These are phyloP conservation scores for Thamnophis elegans DNA, from an alignment of 2,797 vertebrate genomes.

Conservation along the genomic window DNA sequence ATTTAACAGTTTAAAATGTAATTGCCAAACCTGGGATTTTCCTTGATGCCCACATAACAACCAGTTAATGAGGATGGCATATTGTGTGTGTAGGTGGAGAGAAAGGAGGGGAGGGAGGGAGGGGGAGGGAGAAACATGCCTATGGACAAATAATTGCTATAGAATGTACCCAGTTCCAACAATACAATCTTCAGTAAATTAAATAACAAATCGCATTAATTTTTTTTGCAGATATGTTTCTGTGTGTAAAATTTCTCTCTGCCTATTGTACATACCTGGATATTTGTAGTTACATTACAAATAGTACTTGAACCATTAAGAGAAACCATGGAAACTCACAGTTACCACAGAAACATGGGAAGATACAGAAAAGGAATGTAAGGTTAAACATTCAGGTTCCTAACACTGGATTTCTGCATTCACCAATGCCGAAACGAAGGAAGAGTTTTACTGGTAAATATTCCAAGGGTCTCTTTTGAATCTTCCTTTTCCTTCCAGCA, in stretches of 20 bases:
- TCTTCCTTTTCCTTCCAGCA: neutral
- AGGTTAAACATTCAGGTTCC: slow-evolving; percentile 28
- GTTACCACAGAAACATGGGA: slow-evolving; percentile 65
- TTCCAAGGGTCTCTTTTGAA: neutral
- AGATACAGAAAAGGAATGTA: slow-evolving; percentile 18
- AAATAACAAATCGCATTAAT: neutral
- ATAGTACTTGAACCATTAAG: slow-evolving; percentile 39
- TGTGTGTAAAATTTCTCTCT: neutral
- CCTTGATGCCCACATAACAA: neutral
- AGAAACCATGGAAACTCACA: slow-evolving; percentile 32
- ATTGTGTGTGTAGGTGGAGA: neutral
- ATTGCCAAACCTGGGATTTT: neutral
- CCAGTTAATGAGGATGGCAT: neutral
- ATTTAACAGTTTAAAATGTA: fast-evolving
- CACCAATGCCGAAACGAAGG: neutral
- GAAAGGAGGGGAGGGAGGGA: neutral
- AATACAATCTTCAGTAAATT: neutral
- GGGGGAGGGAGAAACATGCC: fast-evolving
- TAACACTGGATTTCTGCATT: neutral
- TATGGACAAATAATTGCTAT: fast-evolving
- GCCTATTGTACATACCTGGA: neutral
- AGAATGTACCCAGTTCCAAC: fast-evolving
- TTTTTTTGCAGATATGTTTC: neutral
- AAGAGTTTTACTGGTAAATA: neutral
- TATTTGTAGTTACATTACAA: slow-evolving; percentile 33